Conservation (phyloP, 2,113 vertebrate species). For the Egretta garzetta region DNA sequence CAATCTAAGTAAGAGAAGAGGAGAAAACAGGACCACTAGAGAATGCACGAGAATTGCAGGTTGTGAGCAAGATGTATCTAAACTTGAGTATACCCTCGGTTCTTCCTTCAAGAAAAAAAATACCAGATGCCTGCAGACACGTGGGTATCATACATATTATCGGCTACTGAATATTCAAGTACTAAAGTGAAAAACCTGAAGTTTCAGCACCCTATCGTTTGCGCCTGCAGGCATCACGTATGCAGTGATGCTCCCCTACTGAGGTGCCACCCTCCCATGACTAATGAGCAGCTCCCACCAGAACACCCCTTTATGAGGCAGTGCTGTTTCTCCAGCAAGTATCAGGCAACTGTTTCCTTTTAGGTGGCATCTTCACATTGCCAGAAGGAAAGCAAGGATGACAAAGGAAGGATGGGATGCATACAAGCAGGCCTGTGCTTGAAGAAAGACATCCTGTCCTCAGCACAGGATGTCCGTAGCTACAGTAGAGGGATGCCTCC, state of each 20-base stretch:
- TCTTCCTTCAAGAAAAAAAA: not conserved
- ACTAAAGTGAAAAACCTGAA: not conserved
- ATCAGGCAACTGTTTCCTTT: not conserved
- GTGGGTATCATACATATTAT: not conserved
- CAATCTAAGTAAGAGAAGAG: not conserved
- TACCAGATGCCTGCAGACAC: not conserved
- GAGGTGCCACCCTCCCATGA: fast-evolving
- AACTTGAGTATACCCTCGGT: not conserved
- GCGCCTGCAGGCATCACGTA: not conserved
- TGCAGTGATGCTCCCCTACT: not conserved
- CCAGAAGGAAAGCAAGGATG: not conserved
- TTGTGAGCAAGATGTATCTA: not conserved
- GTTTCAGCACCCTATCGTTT: not conserved
- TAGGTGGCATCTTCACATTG: not conserved
- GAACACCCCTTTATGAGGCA: not conserved
- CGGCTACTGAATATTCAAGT: not conserved
- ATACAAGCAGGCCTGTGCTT: not conserved
- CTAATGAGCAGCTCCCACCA: not conserved
- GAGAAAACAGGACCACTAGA: not conserved
- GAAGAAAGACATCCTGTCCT: not conserved
- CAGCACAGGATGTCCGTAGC: not conserved
- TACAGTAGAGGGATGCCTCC: not conserved
- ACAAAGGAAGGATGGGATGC: not conserved
- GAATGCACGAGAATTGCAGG: not conserved
- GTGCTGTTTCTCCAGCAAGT: not conserved